Evolutionary conservation across 2,113 vertebrate genomes (phyloP).

Genomic region (Carassius carassius): DNA sequence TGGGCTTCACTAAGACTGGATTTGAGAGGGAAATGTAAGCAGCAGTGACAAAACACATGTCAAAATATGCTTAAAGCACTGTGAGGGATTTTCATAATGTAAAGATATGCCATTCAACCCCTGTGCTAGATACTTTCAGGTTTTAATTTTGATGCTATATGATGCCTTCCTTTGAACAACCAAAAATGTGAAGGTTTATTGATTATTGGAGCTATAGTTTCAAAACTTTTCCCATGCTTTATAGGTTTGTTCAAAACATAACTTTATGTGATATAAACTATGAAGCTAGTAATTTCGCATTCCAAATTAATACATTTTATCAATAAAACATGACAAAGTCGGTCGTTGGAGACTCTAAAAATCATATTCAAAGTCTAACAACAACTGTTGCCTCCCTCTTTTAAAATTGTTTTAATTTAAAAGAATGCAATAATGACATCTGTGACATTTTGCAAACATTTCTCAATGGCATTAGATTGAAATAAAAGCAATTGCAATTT

Average conservation of each 20-base stretch:
- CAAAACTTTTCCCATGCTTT: neutral
- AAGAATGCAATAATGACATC: constrained; percentile 10
- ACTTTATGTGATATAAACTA: neutral
- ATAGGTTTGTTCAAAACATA: neutral
- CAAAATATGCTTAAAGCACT: neutral
- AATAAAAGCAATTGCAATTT: constrained; percentile 35
- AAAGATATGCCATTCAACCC: neutral
- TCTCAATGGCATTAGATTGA: constrained; percentile 39
- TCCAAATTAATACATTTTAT: neutral
- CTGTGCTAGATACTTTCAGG: neutral
- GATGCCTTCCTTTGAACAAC: neutral
- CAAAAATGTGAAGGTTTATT: neutral
- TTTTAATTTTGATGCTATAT: neutral
- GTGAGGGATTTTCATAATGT: neutral
- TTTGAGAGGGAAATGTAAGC: constrained; percentile 74
- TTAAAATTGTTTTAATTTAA: neutral
- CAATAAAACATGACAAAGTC: neutral
- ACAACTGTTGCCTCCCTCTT: neutral
- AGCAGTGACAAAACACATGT: constrained; percentile 35
- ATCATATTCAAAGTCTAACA: neutral
- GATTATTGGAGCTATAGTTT: neutral
- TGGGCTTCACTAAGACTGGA: constrained; percentile 77
- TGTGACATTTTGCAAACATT: constrained; percentile 59
- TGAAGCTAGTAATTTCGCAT: neutral
- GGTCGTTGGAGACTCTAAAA: neutral